Evolutionary conservation across 2,888 invertebrate genomes (phyloP).

Genomic region (Bombylius discolor): DNA sequence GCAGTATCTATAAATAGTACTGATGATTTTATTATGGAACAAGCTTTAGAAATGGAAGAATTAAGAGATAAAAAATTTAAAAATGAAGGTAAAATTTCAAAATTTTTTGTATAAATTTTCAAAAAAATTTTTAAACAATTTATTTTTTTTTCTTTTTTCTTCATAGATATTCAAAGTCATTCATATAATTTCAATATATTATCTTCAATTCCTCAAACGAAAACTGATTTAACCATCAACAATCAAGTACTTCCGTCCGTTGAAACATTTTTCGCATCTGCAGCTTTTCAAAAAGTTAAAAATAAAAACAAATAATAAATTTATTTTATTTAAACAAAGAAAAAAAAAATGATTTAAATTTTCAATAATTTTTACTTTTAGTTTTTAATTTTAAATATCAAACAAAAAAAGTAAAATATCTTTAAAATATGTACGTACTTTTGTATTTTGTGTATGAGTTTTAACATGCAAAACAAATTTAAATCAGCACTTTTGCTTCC

Average conservation of each 20-base stretch:
- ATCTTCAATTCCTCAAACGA: conserved; percentile 31
- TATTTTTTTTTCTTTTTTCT: too few species aligned
- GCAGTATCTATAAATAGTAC: conserved; percentile 28
- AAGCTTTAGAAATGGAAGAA: conserved; percentile 35
- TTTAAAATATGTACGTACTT: neutral
- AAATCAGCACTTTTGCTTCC: too few species aligned
- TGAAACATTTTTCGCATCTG: conserved; percentile 29
- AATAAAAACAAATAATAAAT: neutral
- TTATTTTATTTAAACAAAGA: neutral
- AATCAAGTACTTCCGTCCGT: conserved; percentile 33
- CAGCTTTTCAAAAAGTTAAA: conserved; percentile 1
- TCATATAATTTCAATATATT: conserved; percentile 18
- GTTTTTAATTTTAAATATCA: too few species aligned
- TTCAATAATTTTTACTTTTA: too few species aligned
- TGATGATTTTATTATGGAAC: conserved; percentile 34
- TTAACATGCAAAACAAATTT: too few species aligned
- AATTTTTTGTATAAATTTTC: neutral
- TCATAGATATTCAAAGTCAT: neutral
- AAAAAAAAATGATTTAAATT: neutral
- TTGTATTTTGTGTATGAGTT: too few species aligned
- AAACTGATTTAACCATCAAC: neutral
- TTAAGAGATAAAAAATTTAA: conserved; percentile 21
- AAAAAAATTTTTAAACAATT: too few species aligned
- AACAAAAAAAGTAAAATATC: neutral
- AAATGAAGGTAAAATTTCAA: neutral